Evolutionary conservation across 2,113 vertebrate species (phyloP), one percentile per base, ranked within the genome.

Genomic region (Cyprinodon brontotheroides): DNA sequence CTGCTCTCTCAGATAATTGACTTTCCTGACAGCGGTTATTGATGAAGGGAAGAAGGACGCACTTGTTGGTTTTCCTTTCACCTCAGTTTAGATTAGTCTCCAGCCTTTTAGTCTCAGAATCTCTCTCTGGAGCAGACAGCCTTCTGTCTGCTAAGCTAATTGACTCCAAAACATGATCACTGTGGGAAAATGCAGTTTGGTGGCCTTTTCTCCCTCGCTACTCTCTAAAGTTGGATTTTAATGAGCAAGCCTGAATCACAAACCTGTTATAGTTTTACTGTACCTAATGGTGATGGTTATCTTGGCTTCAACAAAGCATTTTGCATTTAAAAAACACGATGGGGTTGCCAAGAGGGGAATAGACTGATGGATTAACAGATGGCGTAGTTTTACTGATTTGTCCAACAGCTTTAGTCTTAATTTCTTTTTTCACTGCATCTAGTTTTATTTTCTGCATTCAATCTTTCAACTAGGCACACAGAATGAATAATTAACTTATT

Each of bases 1-100:
- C 69, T 57, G 69, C 74, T 74, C 73, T 75, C 57, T 0, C 73
- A 67, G 72, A 73, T 78, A 80, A 84, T 82, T 78, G 83, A 82
- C 85, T 82, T 67, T 72, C 71, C 75, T 82, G 78, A 79, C 79
- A 75, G 77, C 77, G 20, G 63, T 78, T 80, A 80, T 75, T 85
- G 80, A 89, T 85, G 77, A 84, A 71, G 70, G 72, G 40, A 71
- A 61, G 67, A 45, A 72, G 70, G 74, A 79, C 50, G 48, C 78
- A 68, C 76, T 85, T 74, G 79, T 78, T 83, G 67, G 59, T 68
- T 74, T 81, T 79, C 50, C 47, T 61, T 65, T 61, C 66, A 64
- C 71, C 74, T 77, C 74, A 40, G 61, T 72, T 87, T 22, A 78
- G 80, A 85, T 80, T 68, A 22, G 63, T 74, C 67, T 67, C 15